Evolutionary conservation across 2,888 invertebrate species (phyloP).

Genomic region (Hypselothyrea guttata): DNA sequence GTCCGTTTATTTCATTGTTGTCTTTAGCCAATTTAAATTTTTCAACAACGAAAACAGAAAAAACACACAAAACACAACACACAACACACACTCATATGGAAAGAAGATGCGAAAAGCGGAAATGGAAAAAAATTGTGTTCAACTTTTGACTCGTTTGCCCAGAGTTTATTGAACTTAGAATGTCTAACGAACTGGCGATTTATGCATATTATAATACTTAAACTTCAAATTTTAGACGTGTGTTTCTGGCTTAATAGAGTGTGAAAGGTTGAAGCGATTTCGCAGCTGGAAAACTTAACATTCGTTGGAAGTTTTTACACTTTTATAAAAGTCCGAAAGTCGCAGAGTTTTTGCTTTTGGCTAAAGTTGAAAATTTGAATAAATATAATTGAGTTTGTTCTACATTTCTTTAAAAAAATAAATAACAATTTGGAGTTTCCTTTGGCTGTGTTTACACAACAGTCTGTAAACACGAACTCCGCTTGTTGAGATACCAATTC

Average conservation of each 20-base stretch:
- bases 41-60: constrained; percentile 13
- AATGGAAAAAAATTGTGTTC: constrained; percentile 37
- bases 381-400: no score
- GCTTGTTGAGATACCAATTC: constrained; percentile 14
- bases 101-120: constrained; percentile 50
- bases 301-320: not conserved
- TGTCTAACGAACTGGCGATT: constrained; percentile 27
- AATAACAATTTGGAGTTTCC: not conserved
- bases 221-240: constrained; percentile 18
- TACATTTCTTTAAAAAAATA: no score
- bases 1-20: constrained; percentile 40
- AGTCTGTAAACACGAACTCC: constrained; percentile 26
- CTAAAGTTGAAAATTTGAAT: no score
- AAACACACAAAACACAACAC: no score
- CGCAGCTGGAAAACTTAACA: constrained; percentile 12
- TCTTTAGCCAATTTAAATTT: constrained; percentile 59
- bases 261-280: constrained; percentile 43
- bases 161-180: constrained; percentile 64
- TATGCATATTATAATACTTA: constrained; percentile 16
- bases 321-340: constrained; percentile 16
- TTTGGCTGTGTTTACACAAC: not conserved
- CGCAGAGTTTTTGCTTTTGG: not conserved
- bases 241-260: constrained; percentile 37
- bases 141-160: constrained; percentile 25
- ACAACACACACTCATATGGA: not conserved